Base-by-base conservation (phyloP, 2,797 vertebrate species). In the Scarus forsteni region DNA sequence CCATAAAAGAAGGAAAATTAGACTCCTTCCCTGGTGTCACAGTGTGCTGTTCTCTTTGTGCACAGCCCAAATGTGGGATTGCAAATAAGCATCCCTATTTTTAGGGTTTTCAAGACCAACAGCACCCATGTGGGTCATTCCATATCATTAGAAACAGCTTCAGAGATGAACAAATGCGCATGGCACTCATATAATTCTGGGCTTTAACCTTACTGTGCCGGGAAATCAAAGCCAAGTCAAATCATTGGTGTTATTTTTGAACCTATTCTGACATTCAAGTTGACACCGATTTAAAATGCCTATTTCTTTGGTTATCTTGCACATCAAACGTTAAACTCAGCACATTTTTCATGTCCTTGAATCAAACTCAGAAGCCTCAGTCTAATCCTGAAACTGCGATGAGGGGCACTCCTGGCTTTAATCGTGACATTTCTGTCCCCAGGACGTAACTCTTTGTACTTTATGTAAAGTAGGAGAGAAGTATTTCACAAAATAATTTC, bases 51-150 rank as follows among this genome's bases (percentile, higher is more conserved):
- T 80, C 72, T 83, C 73, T 80, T 50, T 73, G 69, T 69, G 56
- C 72, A 72, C 56, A 55, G 68, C 71, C 73, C 60, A 83, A 68
- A 79, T 85, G 75, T 78, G 78, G 82, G 72, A 83, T 54, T 56
- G 77, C 77, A 91, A 89, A 92, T 84, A 89, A 85, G 72, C 75
- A 71, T 85, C 71, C 85, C 61, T 90, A 79, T 84, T 84, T 87
- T 86, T 75, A 82, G 79, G 48, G 39, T 66, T 58, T 85, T 81
- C 87, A 83, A 85, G 69, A 85, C 48, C 73, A 79, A 78, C 60
- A 80, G 80, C 66, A 83, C 65, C 71, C 64, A 70, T 75, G 66
- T 86, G 70, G 83, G 68, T 89, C 85, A 82, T 53, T 87, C 80
- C 76, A 87, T 90, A 85, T 88, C 79, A 88, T 85, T 86, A 88